phyloP scores from a whole-genome alignment of 2,113 vertebrate species.

The Emydocephalus ijimae region DNA sequence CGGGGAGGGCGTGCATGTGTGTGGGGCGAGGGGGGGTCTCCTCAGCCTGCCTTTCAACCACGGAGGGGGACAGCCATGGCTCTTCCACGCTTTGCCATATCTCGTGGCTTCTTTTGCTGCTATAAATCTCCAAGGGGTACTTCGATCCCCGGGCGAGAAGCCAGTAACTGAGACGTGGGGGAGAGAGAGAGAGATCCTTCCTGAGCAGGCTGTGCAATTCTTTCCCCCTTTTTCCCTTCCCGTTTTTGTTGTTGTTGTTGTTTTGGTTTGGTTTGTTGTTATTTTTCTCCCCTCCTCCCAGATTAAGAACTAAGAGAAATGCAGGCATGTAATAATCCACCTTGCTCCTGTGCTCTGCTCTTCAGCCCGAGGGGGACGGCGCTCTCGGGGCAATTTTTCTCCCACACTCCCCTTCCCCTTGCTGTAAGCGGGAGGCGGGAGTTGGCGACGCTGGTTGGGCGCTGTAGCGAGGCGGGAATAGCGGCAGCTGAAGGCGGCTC shows the following conservation, averaged over 20 bases:
- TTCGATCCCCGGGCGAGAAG: not conserved
- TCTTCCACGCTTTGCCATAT: not conserved
- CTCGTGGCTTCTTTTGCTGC: not conserved
- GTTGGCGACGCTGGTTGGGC: not conserved
- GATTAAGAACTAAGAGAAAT: not conserved
- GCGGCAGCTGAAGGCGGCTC: not conserved
- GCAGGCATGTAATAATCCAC: not conserved
- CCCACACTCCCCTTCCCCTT: not conserved
- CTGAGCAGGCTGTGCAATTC: not conserved
- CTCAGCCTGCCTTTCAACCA: constrained; percentile 33
- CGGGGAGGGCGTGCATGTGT: not conserved
- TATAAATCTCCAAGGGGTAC: not conserved
- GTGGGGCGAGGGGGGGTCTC: not conserved
- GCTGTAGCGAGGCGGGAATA: not conserved
- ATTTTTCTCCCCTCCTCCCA: too few relatives aligned
- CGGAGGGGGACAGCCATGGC: constrained; percentile 4
- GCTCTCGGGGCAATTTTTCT: constrained; percentile 1
- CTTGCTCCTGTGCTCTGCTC: constrained; percentile 24
- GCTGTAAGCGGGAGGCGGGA: not conserved
- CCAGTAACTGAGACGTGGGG: not conserved
- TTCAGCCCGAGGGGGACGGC: constrained; percentile 6
- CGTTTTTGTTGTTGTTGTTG: not conserved
- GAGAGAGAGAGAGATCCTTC: not conserved
- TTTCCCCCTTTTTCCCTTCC: not conserved
- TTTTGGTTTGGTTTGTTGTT: not conserved